Evolutionary conservation across 2,888 invertebrate genomes (phyloP).

Genomic region (Nemurella pictetii): DNA sequence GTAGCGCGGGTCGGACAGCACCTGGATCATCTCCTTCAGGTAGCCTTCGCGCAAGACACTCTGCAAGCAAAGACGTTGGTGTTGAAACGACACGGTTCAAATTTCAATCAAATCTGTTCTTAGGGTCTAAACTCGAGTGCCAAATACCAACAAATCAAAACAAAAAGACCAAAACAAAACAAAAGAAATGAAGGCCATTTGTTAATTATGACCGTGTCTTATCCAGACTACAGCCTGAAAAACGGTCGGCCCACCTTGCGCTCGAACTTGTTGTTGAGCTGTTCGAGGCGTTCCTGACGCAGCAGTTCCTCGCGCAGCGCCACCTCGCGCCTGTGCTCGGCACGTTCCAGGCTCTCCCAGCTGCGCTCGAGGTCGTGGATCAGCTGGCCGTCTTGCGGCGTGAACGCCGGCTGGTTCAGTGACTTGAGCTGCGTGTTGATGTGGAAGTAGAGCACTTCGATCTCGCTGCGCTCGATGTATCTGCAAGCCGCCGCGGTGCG

Average conservation of each 20-base stretch:
- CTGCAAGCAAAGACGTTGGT: conserved; percentile 49
- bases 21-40: conserved; percentile 96
- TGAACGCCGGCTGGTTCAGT: conserved; percentile 84
- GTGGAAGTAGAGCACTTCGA: conserved; percentile 94
- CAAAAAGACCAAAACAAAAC: background rate
- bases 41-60: conserved; percentile 93
- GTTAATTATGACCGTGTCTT: background rate
- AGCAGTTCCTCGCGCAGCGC: conserved; percentile 88
- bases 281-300: conserved; percentile 90
- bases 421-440: conserved; percentile 96
- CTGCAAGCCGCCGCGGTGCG: conserved; percentile 56
- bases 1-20: conserved; percentile 88
- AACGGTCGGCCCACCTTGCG: conserved; percentile 68
- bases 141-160: background rate
- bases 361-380: conserved; percentile 94
- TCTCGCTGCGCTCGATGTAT: conserved; percentile 95
- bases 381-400: conserved; percentile 84
- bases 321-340: conserved; percentile 92
- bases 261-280: conserved; percentile 93
- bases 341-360: conserved; percentile 90
- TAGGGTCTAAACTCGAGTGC: too few relatives aligned
- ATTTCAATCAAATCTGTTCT: too few relatives aligned
- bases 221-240: background rate
- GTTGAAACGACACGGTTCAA: conserved; percentile 34
- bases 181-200: background rate